These are phyloP conservation scores for Lemur catta DNA, from an alignment of 2,797 vertebrate species.

Conservation along the genomic window DNA sequence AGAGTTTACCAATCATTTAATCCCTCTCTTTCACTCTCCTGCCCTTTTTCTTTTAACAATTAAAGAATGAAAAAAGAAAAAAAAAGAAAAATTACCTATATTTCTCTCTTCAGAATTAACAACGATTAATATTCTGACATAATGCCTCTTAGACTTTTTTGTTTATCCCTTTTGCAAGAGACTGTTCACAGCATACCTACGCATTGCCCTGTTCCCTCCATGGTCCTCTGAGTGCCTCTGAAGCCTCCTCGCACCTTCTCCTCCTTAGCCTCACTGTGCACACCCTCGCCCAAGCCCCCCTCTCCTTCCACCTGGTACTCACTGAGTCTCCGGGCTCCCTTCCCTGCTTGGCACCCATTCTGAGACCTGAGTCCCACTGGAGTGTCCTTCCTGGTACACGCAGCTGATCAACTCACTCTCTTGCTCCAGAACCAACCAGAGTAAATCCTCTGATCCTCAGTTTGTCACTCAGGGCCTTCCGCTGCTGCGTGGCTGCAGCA, in stretches of 20 bases:
- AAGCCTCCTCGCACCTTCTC: too few species aligned
- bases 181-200: accelerated
- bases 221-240: background rate
- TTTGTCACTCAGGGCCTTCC: background rate
- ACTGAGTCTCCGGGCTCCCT: background rate
- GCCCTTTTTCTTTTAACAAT: background rate
- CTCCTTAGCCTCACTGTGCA: too few species aligned
- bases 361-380: accelerated
- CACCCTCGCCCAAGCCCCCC: background rate
- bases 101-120: background rate
- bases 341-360: background rate
- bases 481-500: accelerated
- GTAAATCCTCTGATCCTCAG: accelerated
- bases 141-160: background rate
- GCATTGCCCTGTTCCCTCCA: accelerated
- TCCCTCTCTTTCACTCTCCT: background rate
- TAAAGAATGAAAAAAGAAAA: background rate
- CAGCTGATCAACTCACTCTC: background rate
- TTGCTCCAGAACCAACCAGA: background rate
- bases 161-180: background rate
- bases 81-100: background rate
- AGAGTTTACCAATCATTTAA: background rate
- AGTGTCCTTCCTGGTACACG: background rate
- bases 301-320: background rate
- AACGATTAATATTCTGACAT: background rate